phyloP scores from a whole-genome alignment of 92 coral and sea anemone species.

The Actinostola sp. region DNA sequence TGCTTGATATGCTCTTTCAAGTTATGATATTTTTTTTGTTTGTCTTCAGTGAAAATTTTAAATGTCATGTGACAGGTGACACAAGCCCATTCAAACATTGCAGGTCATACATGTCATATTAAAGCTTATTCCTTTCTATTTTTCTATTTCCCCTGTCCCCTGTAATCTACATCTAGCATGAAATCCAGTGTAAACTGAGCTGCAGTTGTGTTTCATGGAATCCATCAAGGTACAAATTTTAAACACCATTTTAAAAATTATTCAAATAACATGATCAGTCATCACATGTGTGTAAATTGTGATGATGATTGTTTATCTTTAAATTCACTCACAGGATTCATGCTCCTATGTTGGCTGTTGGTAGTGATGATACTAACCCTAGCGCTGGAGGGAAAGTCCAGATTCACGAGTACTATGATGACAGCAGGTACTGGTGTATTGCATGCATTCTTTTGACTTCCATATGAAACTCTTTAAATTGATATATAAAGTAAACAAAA shows the following conservation, averaged over 20 bases:
- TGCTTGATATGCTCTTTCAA: too few species aligned
- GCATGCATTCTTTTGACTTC: neutral
- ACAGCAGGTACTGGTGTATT: conserved; percentile 53
- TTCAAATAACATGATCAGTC: neutral
- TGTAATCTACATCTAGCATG: conserved; percentile 67
- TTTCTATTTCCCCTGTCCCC: too few species aligned
- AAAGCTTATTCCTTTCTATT: too few species aligned
- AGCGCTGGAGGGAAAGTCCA: conserved; percentile 98
- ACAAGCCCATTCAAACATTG: too few species aligned
- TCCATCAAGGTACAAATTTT: conserved; percentile 76
- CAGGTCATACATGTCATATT: too few species aligned
- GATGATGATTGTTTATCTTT: neutral
- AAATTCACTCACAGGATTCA: conserved; percentile 61
- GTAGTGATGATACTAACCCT: conserved; percentile 88
- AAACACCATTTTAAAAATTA: too few species aligned
- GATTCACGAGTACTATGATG: conserved; percentile 92
- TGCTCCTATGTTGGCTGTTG: conserved; percentile 93
- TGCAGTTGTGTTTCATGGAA: conserved; percentile 99
- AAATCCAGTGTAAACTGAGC: conserved; percentile 88
- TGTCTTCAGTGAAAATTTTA: too few species aligned
- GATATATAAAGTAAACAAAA: too few species aligned
- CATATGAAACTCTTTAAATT: too few species aligned
- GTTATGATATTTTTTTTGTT: too few species aligned
- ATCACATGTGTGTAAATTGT: neutral
- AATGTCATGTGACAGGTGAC: too few species aligned